A percentile compares a stretch with the other conserved stretches of the same genome.
Evolutionary conservation across 2,113 vertebrate genomes (phyloP).

Genomic region (Pluvianellus socialis): DNA sequence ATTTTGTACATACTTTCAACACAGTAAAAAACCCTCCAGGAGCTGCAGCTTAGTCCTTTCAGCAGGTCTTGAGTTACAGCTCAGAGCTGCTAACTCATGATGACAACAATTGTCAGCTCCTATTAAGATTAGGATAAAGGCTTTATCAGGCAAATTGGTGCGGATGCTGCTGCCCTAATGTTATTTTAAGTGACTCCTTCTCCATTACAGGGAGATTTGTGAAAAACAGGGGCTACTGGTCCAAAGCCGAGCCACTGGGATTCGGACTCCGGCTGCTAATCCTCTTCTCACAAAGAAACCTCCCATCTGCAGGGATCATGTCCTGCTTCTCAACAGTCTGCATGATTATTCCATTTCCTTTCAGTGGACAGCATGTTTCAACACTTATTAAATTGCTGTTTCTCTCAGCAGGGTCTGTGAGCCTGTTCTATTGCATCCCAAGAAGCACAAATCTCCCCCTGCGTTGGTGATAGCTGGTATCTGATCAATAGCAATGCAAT

Average conservation of each 20-base stretch:
- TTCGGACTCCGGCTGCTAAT: neutral
- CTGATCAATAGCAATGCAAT: neutral
- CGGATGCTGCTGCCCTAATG: neutral
- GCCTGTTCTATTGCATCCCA: neutral
- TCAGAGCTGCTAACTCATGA: slow-evolving; percentile 1
- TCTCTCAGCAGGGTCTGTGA: neutral
- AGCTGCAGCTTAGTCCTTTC: neutral
- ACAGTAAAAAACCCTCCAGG: neutral
- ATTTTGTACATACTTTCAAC: neutral
- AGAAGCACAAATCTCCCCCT: neutral
- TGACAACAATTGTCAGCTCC: slow-evolving; percentile 46
- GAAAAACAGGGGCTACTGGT: neutral
- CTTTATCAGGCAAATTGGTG: slow-evolving; percentile 24
- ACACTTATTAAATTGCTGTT: neutral
- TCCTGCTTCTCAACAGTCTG: neutral
- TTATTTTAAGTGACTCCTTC: slow-evolving; percentile 13
- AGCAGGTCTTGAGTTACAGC: neutral
- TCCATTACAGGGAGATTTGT: neutral
- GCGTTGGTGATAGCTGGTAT: neutral
- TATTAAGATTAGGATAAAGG: neutral
- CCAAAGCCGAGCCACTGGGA: rapidly evolving
- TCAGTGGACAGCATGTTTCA: neutral
- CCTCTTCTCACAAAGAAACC: neutral
- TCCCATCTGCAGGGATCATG: neutral
- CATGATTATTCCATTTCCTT: neutral